Percentiles rank a stretch among this genome's conserved stretches.
Evolutionary conservation across 92 coral and sea anemone genomes (phyloP).

Genomic region (Montipora capitata): DNA sequence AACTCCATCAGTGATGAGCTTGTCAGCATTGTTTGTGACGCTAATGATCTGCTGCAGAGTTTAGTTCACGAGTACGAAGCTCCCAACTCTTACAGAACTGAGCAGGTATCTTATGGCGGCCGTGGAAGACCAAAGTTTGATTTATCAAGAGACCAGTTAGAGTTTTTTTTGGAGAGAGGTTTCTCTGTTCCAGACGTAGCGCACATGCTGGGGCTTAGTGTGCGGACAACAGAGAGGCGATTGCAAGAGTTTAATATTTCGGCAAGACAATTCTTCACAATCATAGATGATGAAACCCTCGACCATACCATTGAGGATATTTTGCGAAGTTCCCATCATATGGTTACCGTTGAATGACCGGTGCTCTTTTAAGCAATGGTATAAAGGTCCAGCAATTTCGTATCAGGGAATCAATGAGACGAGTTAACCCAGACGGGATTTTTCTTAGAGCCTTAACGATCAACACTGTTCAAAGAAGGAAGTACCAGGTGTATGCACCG

Average conservation of each 20-base stretch:
- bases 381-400: conserved; percentile 41
- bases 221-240: conserved; percentile 23
- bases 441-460: too few relatives aligned
- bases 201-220: conserved; percentile 30
- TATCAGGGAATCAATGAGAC: conserved; percentile 29
- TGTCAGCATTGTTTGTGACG: conserved; percentile 42
- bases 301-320: conserved; percentile 38
- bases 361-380: conserved; percentile 27
- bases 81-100: conserved; percentile 15
- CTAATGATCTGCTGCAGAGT: conserved; percentile 12
- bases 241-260: conserved; percentile 41
- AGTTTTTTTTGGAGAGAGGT: too few relatives aligned
- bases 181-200: too few relatives aligned
- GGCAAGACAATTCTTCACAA: conserved; percentile 13
- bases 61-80: not conserved
- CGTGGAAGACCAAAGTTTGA: too few relatives aligned
- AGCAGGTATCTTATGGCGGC: not conserved
- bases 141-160: too few relatives aligned
- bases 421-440: not conserved
- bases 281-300: conserved; percentile 55
- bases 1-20: conserved; percentile 21
- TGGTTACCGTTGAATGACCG: conserved; percentile 25
- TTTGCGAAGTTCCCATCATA: not conserved
- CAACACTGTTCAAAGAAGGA: too few relatives aligned
- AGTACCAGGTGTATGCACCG: too few relatives aligned